Conservation (phyloP, 2,888 invertebrate species). For the Drosophila mercatorum region DNA sequence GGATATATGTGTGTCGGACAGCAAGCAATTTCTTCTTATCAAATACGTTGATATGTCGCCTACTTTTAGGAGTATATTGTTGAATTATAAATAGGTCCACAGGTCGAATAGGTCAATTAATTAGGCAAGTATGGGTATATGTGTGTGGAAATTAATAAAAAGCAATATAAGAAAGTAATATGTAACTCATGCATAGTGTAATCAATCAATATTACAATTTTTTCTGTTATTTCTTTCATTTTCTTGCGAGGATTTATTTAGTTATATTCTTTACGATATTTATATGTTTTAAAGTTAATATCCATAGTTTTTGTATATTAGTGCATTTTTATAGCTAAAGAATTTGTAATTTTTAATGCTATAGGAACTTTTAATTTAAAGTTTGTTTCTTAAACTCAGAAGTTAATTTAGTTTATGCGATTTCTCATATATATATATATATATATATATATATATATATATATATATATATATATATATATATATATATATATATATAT, state of each 20-base stretch:
- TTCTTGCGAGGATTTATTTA: constrained; percentile 1
- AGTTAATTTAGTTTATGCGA: constrained; percentile 16
- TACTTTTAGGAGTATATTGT: constrained; percentile 10
- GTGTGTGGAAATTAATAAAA: not conserved
- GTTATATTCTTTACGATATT: not conserved
- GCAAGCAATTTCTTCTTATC: constrained; percentile 18
- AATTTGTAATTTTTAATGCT: constrained; percentile 55
- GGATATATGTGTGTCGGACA: not conserved
- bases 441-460: constrained; percentile 7
- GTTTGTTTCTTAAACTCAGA: constrained; percentile 46
- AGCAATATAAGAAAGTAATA: constrained; percentile 4
- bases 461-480: not conserved
- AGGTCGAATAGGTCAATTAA: not conserved
- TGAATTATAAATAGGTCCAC: constrained; percentile 1
- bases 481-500: not conserved
- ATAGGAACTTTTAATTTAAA: constrained; percentile 73
- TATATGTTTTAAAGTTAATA: not conserved
- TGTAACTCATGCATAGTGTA: not conserved
- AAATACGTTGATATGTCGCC: constrained; percentile 41
- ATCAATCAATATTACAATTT: constrained; percentile 24
- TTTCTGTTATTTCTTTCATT: constrained; percentile 15
- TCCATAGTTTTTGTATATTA: constrained; percentile 16
- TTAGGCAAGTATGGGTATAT: not conserved
- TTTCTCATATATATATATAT: constrained; percentile 3
- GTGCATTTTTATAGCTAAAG: constrained; percentile 29